A percentile compares a stretch with the other conserved stretches of the same genome.
phyloP scores from a whole-genome alignment of 1,140 invertebrate genomes.

The Ceratina australensis region DNA sequence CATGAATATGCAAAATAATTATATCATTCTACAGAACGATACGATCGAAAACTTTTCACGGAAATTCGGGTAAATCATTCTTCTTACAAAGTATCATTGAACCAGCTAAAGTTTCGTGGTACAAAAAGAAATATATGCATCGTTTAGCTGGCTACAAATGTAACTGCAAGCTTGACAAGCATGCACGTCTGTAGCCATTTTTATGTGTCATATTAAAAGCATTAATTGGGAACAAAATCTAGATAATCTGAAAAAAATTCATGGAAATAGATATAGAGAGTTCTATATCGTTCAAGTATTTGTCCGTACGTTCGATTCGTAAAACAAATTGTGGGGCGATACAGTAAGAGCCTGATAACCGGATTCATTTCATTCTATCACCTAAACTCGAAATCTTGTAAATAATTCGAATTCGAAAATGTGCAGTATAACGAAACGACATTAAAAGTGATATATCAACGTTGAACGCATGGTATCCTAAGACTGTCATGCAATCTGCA shows the following conservation, averaged over 20 bases:
- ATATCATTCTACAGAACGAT: neutral
- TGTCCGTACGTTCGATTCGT: neutral
- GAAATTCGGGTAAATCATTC: constrained; percentile 11
- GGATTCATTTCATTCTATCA: neutral
- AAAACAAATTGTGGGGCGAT: constrained; percentile 4
- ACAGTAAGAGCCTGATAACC: constrained; percentile 1
- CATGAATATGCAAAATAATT: neutral
- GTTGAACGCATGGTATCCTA: constrained; percentile 17
- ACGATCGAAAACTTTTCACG: neutral
- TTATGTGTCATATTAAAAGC: constrained; percentile 21
- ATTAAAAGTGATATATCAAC: constrained; percentile 9
- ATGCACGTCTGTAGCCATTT: no score
- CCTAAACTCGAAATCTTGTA: neutral
- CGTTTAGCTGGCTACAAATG: neutral
- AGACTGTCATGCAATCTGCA: constrained; percentile 50
- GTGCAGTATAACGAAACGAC: neutral
- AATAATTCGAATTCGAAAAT: neutral
- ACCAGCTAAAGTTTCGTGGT: constrained; percentile 3
- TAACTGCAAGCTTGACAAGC: no score
- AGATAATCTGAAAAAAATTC: constrained; percentile 26
- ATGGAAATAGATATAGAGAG: neutral
- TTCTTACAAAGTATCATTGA: neutral
- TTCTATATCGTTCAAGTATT: neutral
- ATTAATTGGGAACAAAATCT: constrained; percentile 12
- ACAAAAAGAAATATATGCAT: neutral